These are phyloP conservation scores for Mylabris phalerata DNA, from an alignment of 1,140 invertebrate genomes.

Conservation along the genomic window DNA sequence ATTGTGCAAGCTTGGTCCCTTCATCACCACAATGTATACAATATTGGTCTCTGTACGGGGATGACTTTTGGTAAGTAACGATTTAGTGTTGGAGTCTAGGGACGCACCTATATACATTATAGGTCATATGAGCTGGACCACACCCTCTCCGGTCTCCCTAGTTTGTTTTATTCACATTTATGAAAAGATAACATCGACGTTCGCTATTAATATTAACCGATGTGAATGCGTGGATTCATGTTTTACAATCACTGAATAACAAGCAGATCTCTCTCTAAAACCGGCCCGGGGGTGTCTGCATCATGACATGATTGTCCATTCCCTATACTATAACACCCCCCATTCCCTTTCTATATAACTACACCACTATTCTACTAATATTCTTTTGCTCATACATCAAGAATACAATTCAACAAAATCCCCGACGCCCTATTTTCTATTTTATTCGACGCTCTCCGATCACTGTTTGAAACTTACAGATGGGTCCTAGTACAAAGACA, in stretches of 20 bases:
- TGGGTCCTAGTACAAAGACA: constrained; percentile 25
- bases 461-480: constrained; percentile 21
- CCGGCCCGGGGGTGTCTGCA: too few relatives aligned
- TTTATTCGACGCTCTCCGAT: constrained; percentile 10
- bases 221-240: constrained; percentile 6
- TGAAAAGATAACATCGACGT: constrained; percentile 12
- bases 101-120: constrained; percentile 10
- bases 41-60: constrained; percentile 4
- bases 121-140: constrained; percentile 3
- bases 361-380: not conserved
- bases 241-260: constrained; percentile 15
- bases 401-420: constrained; percentile 10
- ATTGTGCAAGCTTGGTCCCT: constrained; percentile 1
- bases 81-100: not conserved
- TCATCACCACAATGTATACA: constrained; percentile 7
- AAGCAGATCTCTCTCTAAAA: not conserved
- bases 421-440: constrained; percentile 11
- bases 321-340: not conserved
- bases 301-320: too few relatives aligned
- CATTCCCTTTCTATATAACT: constrained; percentile 3
- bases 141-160: constrained; percentile 6
- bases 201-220: constrained; percentile 12
- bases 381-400: constrained; percentile 2
- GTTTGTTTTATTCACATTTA: constrained; percentile 17
- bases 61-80: constrained; percentile 1